phyloP scores from a whole-genome alignment of 2,113 vertebrate genomes.

The Atrichornis clamosus region DNA sequence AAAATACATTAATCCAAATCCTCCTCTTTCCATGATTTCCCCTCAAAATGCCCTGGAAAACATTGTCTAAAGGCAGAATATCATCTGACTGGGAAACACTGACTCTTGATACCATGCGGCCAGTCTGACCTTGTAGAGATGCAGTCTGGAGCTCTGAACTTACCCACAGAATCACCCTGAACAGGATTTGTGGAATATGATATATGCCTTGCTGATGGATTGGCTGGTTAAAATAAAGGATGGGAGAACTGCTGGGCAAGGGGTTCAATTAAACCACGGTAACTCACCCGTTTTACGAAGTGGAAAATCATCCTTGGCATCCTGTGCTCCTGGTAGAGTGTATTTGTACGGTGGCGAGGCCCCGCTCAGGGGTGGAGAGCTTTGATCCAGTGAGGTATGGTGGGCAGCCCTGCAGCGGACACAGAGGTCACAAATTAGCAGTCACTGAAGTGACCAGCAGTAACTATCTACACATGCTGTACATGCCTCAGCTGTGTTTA shows the following conservation, averaged over 20 bases:
- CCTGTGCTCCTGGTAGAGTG: conserved; percentile 84
- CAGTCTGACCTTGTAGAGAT: neutral
- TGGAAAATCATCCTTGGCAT: conserved; percentile 94
- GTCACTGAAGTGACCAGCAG: conserved; percentile 41
- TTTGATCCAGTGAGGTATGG: conserved; percentile 97
- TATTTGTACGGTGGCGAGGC: conserved; percentile 92
- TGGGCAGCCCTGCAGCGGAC: conserved; percentile 86
- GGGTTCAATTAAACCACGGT: neutral
- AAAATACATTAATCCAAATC: neutral
- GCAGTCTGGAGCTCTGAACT: neutral
- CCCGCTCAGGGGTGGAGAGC: conserved; percentile 91
- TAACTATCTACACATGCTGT: conserved; percentile 44
- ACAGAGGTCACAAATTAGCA: conserved; percentile 51
- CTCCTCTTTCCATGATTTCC: neutral
- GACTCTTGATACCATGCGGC: neutral
- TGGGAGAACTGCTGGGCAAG: neutral
- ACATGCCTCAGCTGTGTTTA: conserved; percentile 61
- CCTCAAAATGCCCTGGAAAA: neutral
- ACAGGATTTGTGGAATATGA: neutral
- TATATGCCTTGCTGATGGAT: neutral
- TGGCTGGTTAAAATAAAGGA: neutral
- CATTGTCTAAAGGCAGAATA: neutral
- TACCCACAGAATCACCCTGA: neutral
- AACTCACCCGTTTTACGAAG: conserved; percentile 95
- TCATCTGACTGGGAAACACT: neutral